Evolutionary conservation across 2,888 invertebrate genomes (phyloP), one percentile per base, ranked within the genome.

Genomic region (Geophilus truncorum): DNA sequence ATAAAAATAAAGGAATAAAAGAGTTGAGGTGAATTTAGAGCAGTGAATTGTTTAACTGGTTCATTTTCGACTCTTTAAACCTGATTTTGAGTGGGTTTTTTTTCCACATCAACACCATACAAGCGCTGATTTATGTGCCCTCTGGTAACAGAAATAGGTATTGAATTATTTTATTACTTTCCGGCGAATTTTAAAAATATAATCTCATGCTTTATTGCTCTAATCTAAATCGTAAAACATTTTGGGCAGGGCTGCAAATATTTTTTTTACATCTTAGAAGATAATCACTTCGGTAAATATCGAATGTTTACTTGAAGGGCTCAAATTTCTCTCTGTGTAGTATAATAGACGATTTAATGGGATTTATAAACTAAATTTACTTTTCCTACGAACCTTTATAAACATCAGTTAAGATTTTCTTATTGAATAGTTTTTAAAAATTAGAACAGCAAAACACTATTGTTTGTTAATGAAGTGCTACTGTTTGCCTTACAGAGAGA

Each of bases 181-280:
- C 23, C 4, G 21, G 23, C 21, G 18, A 21, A 51, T 70, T 25
- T 7, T 70, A 7, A 70, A 70, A 70, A 70, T 70, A 28, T 70
- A 28, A 28, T 28, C 28, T 28, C 4, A 9, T 3, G 70, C 25
- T 70, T 23, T 15, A 70, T 10, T 23, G 25, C 70, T 23, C 21
- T 62, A 28, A 28, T 28, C 23, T 28, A 70, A 70, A 9, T 70
- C 23, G n/a, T 70, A 51, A 51, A 51, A 51, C 51, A 51, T 70
- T 70, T 70, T 25, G 28, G 70, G 70, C 70, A 70, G 70, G 70
- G 70, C 70, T 28, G 70, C 28, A 70, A 70, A 70, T 70, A 70
- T 70, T 70, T 70, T 62, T 51, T 70, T 70, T 70, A 70, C 23
- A 25, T 25, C 70, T 70, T 70, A 70, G 28, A 70, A 70, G 70